Evolutionary conservation across 2,797 vertebrate genomes (phyloP).

Genomic region (Eulemur coronatus): DNA sequence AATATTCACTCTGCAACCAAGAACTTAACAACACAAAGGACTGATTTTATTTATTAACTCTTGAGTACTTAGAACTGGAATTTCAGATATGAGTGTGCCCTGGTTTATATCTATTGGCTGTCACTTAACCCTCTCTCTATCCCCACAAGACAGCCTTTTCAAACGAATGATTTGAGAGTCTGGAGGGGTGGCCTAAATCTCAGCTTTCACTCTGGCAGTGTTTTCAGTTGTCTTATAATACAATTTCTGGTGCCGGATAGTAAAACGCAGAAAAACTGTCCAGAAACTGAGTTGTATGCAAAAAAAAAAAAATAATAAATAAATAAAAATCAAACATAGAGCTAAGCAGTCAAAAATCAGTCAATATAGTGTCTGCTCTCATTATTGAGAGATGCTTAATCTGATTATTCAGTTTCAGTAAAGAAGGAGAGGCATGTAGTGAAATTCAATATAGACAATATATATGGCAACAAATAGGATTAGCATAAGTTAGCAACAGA

Average conservation of each 20-base stretch:
- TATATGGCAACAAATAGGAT: background rate
- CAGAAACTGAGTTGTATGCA: slow-evolving; percentile 10
- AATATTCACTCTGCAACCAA: slow-evolving; percentile 50
- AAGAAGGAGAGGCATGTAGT: background rate
- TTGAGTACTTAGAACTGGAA: slow-evolving; percentile 13
- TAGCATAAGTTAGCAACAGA: slow-evolving; percentile 2
- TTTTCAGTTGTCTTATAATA: background rate
- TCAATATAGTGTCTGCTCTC: slow-evolving; percentile 61
- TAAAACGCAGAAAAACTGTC: slow-evolving; percentile 55
- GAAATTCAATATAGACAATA: slow-evolving; percentile 61
- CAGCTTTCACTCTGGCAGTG: background rate
- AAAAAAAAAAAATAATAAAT: background rate
- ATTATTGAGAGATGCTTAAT: slow-evolving; percentile 61
- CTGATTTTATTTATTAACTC: slow-evolving; percentile 14
- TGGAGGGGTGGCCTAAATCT: background rate
- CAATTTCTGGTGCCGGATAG: background rate
- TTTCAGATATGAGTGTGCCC: background rate
- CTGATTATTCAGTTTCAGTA: slow-evolving; percentile 63
- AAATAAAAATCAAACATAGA: slow-evolving; percentile 52
- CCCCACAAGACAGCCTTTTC: slow-evolving; percentile 12
- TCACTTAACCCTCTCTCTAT: slow-evolving; percentile 23
- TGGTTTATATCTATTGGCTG: background rate
- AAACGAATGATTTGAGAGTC: slow-evolving; percentile 7
- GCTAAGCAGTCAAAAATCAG: slow-evolving; percentile 52
- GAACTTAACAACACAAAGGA: slow-evolving; percentile 35